Evolutionary conservation across 2,113 vertebrate species (phyloP), one percentile per base, ranked within the genome.

Genomic region (Scomber japonicus): DNA sequence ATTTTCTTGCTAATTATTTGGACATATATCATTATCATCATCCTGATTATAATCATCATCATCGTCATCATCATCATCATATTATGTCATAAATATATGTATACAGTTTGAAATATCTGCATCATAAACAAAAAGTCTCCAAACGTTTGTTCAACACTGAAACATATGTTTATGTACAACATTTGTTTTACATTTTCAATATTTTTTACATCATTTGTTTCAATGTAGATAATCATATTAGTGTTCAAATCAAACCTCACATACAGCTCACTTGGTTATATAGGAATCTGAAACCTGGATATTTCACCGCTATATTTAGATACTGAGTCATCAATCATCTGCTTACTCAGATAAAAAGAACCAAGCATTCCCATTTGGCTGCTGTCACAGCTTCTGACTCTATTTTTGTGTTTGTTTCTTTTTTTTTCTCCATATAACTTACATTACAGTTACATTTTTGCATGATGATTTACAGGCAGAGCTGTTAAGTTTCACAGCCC

Each of bases 261-360:
- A 63, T 31, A 50, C 21, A 55, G 48, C 31, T 67, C 68, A 74
- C 66, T 8, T 40, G 35, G 7, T 72, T 12, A 31, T 65, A 40
- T 13, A 30, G 16, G 24, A 31, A 63, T 62, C 40, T 71, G 12
- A 75, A 59, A 54, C 56, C 17, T 64, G 59, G 21, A 82, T 77
- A 60, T 82, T 61, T 81, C 21, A 2, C 46, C 27, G 69, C 76
- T 84, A 61, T 66, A 59, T 74, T 82, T 78, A 80, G 65, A 57
- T 24, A 40, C 35, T 67, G 77, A 81, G 61, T 89, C 78, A 84
- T 86, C 66, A 68, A 73, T 87, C 85, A 78, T 71, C 11, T 49
- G 21, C 53, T 77, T 66, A 31, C 44, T 60, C 16, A 61, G 54
- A 65, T 59, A 76, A 62, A 76, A 83, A 69, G 24, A 82, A 59